A percentile compares a stretch with the other conserved stretches of the same genome.
These are phyloP conservation scores for Caenorhabditis wallacei DNA, from an alignment of 2,888 invertebrate species.

Conservation along the genomic window DNA sequence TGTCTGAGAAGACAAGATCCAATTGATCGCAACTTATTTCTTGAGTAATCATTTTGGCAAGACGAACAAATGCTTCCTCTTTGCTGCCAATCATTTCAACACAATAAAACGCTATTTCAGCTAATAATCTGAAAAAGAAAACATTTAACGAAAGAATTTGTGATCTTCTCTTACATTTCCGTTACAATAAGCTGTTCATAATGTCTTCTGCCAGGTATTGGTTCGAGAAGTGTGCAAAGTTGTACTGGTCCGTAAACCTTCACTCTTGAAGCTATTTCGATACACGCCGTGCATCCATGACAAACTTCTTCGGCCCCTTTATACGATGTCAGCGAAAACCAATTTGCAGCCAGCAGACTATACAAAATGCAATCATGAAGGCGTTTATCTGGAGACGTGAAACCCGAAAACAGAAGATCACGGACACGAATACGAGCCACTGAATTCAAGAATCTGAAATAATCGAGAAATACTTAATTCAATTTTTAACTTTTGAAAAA, in stretches of 20 bases:
- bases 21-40: conserved; percentile 46
- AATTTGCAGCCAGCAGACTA: conserved; percentile 24
- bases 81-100: conserved; percentile 4
- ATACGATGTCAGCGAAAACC: conserved; percentile 32
- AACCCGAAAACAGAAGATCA: conserved; percentile 42
- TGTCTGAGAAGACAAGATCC: conserved; percentile 64
- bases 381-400: conserved; percentile 5
- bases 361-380: conserved; percentile 38
- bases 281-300: conserved; percentile 47
- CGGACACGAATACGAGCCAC: conserved; percentile 52
- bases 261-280: conserved; percentile 28
- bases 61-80: conserved; percentile 43
- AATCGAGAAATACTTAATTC: neutral
- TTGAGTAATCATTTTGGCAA: conserved; percentile 10
- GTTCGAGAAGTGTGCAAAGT: conserved; percentile 32
- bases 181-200: conserved; percentile 54
- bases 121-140: conserved; percentile 33
- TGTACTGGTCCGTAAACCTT: conserved; percentile 55
- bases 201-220: conserved; percentile 1
- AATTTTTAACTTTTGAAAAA: neutral
- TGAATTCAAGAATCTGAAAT: conserved; percentile 35
- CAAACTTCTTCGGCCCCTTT: conserved; percentile 62
- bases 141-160: neutral
- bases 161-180: conserved; percentile 32
- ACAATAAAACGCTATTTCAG: conserved; percentile 49